Evolutionary conservation across 2,113 vertebrate genomes (phyloP).

Genomic region (Todiramphus chloris): DNA sequence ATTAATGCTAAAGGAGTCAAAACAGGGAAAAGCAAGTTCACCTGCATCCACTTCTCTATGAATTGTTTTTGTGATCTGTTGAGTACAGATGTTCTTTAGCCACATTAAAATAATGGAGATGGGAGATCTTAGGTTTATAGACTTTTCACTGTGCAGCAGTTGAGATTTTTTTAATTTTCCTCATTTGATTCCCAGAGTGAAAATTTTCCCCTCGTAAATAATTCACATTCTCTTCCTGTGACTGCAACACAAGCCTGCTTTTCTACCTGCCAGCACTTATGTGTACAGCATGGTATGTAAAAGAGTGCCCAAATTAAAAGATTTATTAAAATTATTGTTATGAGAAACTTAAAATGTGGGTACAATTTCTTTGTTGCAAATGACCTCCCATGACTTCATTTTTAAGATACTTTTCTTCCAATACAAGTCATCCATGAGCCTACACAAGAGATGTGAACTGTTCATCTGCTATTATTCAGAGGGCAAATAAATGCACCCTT

Average conservation of each 20-base stretch:
- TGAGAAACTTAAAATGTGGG: neutral
- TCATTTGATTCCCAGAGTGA: constrained; percentile 39
- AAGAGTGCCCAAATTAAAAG: constrained; percentile 20
- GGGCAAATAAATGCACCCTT: fast-evolving
- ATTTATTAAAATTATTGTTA: neutral
- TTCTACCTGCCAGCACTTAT: neutral
- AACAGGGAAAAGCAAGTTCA: neutral
- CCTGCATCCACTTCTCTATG: neutral
- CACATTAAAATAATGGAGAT: neutral
- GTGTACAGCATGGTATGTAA: neutral
- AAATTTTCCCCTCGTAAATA: constrained; percentile 23
- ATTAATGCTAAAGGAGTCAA: neutral
- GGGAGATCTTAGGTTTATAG: neutral
- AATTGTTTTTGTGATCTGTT: neutral
- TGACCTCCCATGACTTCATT: neutral
- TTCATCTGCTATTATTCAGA: neutral
- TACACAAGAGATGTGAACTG: neutral
- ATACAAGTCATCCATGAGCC: neutral
- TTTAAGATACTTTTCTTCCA: neutral
- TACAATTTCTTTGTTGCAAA: neutral
- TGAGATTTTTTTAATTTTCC: constrained; percentile 13
- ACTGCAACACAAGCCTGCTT: constrained; percentile 7
- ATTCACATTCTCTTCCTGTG: constrained; percentile 32
- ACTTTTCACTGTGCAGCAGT: neutral
- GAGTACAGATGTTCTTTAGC: constrained; percentile 3